Evolutionary conservation across 1,140 invertebrate species (phyloP).

Genomic region (Dreissena polymorpha): DNA sequence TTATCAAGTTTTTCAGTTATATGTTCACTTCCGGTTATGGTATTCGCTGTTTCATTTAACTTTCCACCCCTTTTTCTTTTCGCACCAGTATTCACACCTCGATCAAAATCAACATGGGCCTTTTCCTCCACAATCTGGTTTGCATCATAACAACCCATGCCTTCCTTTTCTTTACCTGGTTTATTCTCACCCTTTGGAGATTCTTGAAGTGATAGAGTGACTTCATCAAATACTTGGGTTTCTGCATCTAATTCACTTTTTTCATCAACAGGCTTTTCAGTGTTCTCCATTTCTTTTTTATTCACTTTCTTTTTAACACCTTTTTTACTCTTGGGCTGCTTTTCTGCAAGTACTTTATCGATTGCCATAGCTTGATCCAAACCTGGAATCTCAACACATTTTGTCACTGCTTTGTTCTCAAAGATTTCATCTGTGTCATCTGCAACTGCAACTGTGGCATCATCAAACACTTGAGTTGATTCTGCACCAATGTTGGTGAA

Average conservation of each 20-base stretch:
- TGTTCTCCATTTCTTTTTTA: too few relatives aligned
- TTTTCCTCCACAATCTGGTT: neutral
- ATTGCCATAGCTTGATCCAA: conserved; percentile 42
- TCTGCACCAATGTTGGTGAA: too few relatives aligned
- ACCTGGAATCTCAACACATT: conserved; percentile 14
- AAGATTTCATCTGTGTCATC: neutral
- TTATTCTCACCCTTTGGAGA: neutral
- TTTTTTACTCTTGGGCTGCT: neutral
- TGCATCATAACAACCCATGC: too few relatives aligned
- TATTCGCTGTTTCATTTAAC: neutral
- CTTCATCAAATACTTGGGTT: conserved; percentile 27
- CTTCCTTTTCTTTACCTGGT: neutral
- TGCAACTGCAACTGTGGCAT: conserved; percentile 3
- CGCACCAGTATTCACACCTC: neutral
- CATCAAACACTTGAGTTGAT: conserved; percentile 49
- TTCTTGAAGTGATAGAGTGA: neutral
- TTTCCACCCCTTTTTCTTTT: neutral
- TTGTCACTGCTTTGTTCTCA: conserved; percentile 8
- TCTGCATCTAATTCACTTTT: neutral
- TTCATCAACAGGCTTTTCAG: neutral
- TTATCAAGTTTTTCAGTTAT: neutral
- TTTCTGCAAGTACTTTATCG: neutral
- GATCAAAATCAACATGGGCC: neutral
- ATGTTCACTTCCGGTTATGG: neutral
- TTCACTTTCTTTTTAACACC: neutral